These are phyloP conservation scores for Margarornis squamiger DNA, from an alignment of 2,797 vertebrate genomes.

Conservation along the genomic window DNA sequence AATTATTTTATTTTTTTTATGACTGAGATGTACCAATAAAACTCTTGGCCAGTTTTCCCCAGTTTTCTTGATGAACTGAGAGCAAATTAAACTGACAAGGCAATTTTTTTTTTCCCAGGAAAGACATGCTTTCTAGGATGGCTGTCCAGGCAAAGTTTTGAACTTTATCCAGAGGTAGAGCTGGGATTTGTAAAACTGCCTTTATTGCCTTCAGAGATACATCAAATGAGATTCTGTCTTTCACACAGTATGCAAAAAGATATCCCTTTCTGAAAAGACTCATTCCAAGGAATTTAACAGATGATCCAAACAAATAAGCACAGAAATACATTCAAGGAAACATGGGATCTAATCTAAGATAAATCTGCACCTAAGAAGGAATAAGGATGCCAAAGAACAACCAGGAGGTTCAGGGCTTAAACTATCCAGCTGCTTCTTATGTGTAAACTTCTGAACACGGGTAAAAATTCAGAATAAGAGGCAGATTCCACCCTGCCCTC, in stretches of 20 bases:
- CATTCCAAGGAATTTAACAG: not conserved
- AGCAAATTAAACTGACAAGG: conserved; percentile 12
- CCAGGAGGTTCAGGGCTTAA: not conserved
- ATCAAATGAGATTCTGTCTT: not conserved
- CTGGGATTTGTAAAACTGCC: not conserved
- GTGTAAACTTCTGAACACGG: not conserved
- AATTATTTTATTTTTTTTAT: conserved; percentile 5
- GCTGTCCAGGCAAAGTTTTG: not conserved
- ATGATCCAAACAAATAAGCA: not conserved
- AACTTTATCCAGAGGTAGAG: not conserved
- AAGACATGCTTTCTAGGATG: not conserved
- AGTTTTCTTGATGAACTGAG: not conserved
- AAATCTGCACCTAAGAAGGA: not conserved
- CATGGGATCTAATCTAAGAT: not conserved
- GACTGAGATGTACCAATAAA: conserved; percentile 9
- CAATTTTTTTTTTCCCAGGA: not conserved
- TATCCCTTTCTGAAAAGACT: not conserved
- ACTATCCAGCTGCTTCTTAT: not conserved
- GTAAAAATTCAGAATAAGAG: not conserved
- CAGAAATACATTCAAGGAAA: not conserved
- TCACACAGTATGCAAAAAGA: not conserved
- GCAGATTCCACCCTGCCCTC: not conserved
- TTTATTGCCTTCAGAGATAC: not conserved
- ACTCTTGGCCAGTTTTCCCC: conserved; percentile 23
- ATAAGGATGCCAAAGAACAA: not conserved